Base-by-base conservation (phyloP, 2,888 invertebrate species). In the Pachliopta kotzebuea region DNA sequence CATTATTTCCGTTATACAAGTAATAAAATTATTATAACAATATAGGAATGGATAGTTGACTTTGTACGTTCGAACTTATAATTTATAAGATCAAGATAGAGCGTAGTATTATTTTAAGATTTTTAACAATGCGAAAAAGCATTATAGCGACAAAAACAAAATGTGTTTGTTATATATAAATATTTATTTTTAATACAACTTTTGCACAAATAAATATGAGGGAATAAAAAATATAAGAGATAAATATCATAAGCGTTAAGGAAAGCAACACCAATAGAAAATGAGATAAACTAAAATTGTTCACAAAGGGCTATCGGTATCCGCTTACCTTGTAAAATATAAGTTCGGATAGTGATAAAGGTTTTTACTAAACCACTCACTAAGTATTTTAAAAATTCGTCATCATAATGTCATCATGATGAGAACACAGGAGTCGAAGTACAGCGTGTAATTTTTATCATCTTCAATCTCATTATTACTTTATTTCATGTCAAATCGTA, bases 1-100 rank as follows among this genome's bases (percentile, higher is more conserved):
- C n/a, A 74, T 76, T 26, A 45, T 24, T 9, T 60, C 17, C 24
- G 52, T 60, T 59, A 26, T 53, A 14, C 20, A n/a, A n/a, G 6
- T 18, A 56, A 56, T 20, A 31, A 24, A 52, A 42, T n/a, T 57
- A 52, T 14, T 37, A 11, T 49, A 45, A 1, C 23, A 52, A 29
- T 56, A 42, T 50, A 37, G 45, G 45, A 65, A 65, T 60, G 65
- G 56, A 60, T 31, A 29, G 60, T 61, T 23, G 49, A 52, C 7
- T 21, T 52, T 1, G 20, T 21, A 52, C 21, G n/a, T 21, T 37
- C 14, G 14, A 37, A 11, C 9, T 31, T 31, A 9, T 9, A 31
- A 31, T 9, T 8, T 9, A 9, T 6, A 9, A 14, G 11, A 14
- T 4, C 11, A 37, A 4, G 37, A 11, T 14, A 31, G 8, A 7